Base-by-base conservation (phyloP, 30 jellyfish, hydroid and myxozoan genomes). In the Sanderia malayensis region DNA sequence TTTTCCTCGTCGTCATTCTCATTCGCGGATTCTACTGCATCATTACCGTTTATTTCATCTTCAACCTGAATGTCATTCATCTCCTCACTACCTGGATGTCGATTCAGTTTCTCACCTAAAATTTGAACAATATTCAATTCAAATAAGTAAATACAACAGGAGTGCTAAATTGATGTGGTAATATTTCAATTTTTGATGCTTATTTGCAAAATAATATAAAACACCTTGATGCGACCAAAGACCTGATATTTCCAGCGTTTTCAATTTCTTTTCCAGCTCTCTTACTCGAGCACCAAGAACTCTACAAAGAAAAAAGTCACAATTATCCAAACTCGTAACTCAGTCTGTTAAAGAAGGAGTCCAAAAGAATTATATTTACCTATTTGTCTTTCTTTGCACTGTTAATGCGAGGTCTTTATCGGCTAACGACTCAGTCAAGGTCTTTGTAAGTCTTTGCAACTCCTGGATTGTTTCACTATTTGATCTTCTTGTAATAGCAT, bases 201-300 rank as follows among this genome's bases (percentile, higher is more conserved):
- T 4, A 49, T 15, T 4, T 8, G 27, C 8, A 49, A 49, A 49
- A 49, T 11, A 2, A 41, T 41, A 6, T 15, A 15, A 20, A 61
- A 62, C 9, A 80, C 92, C 92, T 67, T 80, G 92, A 20, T 67
- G 78, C 1, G 97, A 81, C 98, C 98, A 91, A 19, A 91, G 87
- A 18, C 98, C 98, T 0, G 98, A 91, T n/a, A 91, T 79, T 70
- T 91, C 98, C 63, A 91, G 71, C 7, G 98, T 91, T 73, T 74
- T 83, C 10, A 91, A 62, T 61, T 91, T 91, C 68, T 83, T 84
- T 65, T 91, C 98, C 60, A 91, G 80, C 53, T 91, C 98, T 45
- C 85, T 65, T 22, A 91, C 98, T 15, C 98, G 86, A 31, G 92
- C 72, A 28, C 98, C 98, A 10, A 91, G 93, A 6, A 83, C 89